Base-by-base conservation (phyloP, 2,113 vertebrate species). In the Shinisaurus crocodilurus region DNA sequence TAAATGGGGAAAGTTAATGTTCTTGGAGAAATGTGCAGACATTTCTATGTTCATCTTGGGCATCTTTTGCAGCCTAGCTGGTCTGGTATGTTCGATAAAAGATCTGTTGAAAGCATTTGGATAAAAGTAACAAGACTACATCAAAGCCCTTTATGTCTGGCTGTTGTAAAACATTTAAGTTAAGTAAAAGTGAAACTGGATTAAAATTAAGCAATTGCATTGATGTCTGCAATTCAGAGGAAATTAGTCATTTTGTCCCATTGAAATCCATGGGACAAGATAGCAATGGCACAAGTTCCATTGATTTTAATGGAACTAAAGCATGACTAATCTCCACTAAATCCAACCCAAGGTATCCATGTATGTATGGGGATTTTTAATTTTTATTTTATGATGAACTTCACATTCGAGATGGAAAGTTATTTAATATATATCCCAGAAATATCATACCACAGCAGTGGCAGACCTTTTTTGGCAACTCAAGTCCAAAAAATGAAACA, bases 71-170 rank as follows among this genome's bases (percentile, higher is more conserved):
- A 98, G 97, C 65, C 72, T 97, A 69, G 97, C 97, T 67, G 97
- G 97, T 6, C 85, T 97, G 45, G 89, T 98, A 60, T 98, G 97
- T 88, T 98, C 98, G 48, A 70, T 98, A 86, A 97, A 96, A 95
- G 95, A 96, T 50, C 40, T 98, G 27, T 63, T 97, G 87, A 84
- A 96, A 92, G 91, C 93, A 83, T 92, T 97, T 95, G 87, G 88
- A 92, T 82, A 60, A 76, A 84, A 25, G 7, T 94, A 93, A 89
- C 75, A 90, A 86, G 0, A 57, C 29, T 89, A 85, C 12, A 72
- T 81, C 45, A 87, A 93, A 85, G 9, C 29, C 43, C 34, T 45
- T 82, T 74, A 43, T 27, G 15, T 76, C 27, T 89, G 34, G 13
- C 45, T 45, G 63, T 3, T 75, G 6, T 27, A 86, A 74, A 81